These are phyloP conservation scores for Botrylloides violaceus DNA, from an alignment of 23 tunicate species.

Conservation along the genomic window DNA sequence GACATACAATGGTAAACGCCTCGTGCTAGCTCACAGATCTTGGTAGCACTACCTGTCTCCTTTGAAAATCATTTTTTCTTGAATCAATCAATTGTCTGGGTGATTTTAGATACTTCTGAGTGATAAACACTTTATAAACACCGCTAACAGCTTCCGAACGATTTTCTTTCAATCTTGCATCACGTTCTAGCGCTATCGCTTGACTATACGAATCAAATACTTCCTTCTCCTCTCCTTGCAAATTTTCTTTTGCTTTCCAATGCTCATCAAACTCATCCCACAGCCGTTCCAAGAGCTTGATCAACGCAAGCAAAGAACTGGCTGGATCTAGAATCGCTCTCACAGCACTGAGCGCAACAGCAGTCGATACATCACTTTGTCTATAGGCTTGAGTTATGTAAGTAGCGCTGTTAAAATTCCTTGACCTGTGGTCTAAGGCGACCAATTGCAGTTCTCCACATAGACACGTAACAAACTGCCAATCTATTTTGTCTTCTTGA, in stretches of 20 bases:
- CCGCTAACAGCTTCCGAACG: neutral
- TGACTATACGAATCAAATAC: conserved; percentile 12
- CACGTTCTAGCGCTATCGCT: conserved; percentile 8
- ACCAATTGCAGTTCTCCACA: conserved; percentile 35
- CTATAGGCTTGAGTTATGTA: neutral
- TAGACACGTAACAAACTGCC: conserved; percentile 31
- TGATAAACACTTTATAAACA: conserved; percentile 4
- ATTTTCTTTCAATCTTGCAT: neutral
- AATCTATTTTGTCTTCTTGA: conserved; percentile 29
- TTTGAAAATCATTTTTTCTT: too few relatives aligned
- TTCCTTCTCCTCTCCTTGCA: neutral
- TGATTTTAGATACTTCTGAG: neutral
- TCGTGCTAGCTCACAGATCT: too few relatives aligned
- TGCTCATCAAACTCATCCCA: neutral
- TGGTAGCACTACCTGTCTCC: too few relatives aligned
- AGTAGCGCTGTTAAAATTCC: neutral
- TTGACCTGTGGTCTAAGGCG: neutral
- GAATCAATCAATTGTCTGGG: too few relatives aligned
- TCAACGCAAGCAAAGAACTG: conserved; percentile 15
- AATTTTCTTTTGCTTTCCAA: neutral
- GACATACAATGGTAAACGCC: too few relatives aligned
- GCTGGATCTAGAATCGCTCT: conserved; percentile 36
- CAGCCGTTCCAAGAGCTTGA: conserved; percentile 33
- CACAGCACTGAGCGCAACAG: conserved; percentile 42
- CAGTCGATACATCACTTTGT: conserved; percentile 22